Percentiles rank a stretch among this genome's conserved stretches.
Evolutionary conservation across 1,140 invertebrate genomes (phyloP).

Genomic region (Temnothorax curvispinosus): DNA sequence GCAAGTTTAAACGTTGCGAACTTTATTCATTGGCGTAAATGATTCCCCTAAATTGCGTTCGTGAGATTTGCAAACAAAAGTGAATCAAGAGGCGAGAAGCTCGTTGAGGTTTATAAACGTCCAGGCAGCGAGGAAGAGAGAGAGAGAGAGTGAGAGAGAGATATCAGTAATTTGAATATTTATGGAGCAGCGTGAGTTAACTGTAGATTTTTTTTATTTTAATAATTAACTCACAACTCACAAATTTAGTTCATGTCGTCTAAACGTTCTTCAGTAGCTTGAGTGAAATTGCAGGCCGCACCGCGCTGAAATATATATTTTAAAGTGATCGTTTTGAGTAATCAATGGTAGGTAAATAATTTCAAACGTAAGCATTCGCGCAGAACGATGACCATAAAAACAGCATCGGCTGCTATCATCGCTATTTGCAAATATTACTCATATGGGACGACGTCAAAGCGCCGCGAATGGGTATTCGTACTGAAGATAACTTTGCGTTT

Average conservation of each 20-base stretch:
- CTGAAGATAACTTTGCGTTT: slow-evolving; percentile 32
- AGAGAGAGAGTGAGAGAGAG: slow-evolving; percentile 30
- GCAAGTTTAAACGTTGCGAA: slow-evolving; percentile 32
- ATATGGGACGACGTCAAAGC: not conserved
- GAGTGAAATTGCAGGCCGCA: slow-evolving; percentile 13
- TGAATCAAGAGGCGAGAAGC: slow-evolving; percentile 70
- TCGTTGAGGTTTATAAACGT: slow-evolving; percentile 67
- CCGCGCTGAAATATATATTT: slow-evolving; percentile 57
- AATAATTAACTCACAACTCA: slow-evolving; percentile 71
- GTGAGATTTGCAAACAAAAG: slow-evolving; percentile 73
- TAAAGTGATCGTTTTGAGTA: slow-evolving; percentile 7
- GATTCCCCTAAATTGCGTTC: slow-evolving; percentile 73
- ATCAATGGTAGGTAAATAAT: slow-evolving; percentile 29
- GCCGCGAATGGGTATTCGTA: not conserved
- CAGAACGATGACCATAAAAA: slow-evolving; percentile 4
- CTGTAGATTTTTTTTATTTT: slow-evolving; percentile 63
- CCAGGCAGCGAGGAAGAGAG: slow-evolving; percentile 12
- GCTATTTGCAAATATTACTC: slow-evolving; percentile 42
- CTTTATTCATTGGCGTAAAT: slow-evolving; percentile 70
- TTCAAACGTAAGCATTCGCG: slow-evolving; percentile 11
- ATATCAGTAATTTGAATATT: slow-evolving; percentile 77
- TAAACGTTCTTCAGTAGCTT: slow-evolving; percentile 57
- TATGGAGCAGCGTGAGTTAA: slow-evolving; percentile 68
- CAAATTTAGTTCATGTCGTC: slow-evolving; percentile 59
- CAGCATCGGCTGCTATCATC: slow-evolving; percentile 5